phyloP scores from a whole-genome alignment of 2,888 invertebrate species.

The Hoplodrina blanda region DNA sequence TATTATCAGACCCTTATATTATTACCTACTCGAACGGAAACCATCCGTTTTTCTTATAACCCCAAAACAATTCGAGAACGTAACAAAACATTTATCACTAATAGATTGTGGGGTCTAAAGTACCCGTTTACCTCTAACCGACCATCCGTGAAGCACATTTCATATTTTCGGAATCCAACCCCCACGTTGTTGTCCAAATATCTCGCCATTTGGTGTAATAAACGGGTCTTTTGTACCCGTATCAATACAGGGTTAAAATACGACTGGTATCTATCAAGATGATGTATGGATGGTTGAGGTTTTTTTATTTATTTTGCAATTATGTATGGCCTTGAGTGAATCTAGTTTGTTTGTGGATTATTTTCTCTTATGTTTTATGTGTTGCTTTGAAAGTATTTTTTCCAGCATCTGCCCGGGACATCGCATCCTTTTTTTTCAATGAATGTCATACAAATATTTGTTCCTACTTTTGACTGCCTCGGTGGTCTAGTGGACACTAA shows the following conservation, averaged over 20 bases:
- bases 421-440: too few relatives aligned
- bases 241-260: conserved; percentile 65
- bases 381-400: too few relatives aligned
- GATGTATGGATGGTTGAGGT: conserved; percentile 41
- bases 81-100: conserved; percentile 48
- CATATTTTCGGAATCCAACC: conserved; percentile 53
- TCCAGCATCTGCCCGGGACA: too few relatives aligned
- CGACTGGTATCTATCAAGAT: conserved; percentile 61
- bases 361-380: too few relatives aligned
- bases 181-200: conserved; percentile 60
- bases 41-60: conserved; percentile 38
- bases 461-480: too few relatives aligned
- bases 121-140: conserved; percentile 43
- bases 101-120: conserved; percentile 37
- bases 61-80: conserved; percentile 31
- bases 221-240: conserved; percentile 64
- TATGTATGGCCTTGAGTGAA: conserved; percentile 13
- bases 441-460: too few relatives aligned
- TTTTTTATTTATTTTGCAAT: conserved; percentile 52
- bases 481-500: too few relatives aligned
- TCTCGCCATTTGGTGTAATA: conserved; percentile 63
- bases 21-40: background rate
- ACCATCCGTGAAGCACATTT: conserved; percentile 53
- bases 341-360: background rate
- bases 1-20: conserved; percentile 3